Percentiles rank a stretch among this genome's conserved stretches.
These are phyloP conservation scores for Tipula unca DNA, from an alignment of 2,888 invertebrate genomes.

Conservation along the genomic window DNA sequence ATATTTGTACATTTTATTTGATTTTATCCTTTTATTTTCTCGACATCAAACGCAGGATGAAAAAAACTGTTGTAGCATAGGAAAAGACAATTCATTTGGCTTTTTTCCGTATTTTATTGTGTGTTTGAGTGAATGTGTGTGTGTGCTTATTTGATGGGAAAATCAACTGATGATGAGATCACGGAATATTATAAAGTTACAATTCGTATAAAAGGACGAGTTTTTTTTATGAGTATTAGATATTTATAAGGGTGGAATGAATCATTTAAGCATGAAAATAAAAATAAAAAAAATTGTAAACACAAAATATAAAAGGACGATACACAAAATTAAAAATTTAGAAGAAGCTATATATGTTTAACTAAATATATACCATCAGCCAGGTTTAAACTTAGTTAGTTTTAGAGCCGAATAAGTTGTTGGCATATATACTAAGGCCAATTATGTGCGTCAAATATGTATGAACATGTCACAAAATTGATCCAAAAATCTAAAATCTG, in stretches of 20 bases:
- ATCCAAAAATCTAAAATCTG: too few species aligned
- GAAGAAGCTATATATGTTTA: background rate
- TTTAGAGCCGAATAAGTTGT: too few species aligned
- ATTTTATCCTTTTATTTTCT: background rate
- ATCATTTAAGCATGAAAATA: background rate
- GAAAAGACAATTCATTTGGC: background rate
- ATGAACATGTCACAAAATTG: too few species aligned
- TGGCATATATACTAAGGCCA: too few species aligned
- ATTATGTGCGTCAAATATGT: too few species aligned
- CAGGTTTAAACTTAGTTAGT: background rate
- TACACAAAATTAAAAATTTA: background rate
- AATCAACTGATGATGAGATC: constrained; percentile 4
- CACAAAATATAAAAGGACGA: background rate
- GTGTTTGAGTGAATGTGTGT: background rate
- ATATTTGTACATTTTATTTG: background rate
- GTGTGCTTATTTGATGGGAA: background rate
- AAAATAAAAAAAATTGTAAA: background rate
- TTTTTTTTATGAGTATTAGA: background rate
- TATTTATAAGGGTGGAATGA: constrained; percentile 1
- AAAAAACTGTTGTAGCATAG: background rate
- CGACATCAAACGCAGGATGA: background rate
- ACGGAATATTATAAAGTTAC: background rate
- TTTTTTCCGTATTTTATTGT: background rate
- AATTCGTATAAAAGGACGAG: background rate
- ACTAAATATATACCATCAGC: background rate